Evolutionary conservation across 2,113 vertebrate genomes (phyloP).

Genomic region (Caranx melampygus): DNA sequence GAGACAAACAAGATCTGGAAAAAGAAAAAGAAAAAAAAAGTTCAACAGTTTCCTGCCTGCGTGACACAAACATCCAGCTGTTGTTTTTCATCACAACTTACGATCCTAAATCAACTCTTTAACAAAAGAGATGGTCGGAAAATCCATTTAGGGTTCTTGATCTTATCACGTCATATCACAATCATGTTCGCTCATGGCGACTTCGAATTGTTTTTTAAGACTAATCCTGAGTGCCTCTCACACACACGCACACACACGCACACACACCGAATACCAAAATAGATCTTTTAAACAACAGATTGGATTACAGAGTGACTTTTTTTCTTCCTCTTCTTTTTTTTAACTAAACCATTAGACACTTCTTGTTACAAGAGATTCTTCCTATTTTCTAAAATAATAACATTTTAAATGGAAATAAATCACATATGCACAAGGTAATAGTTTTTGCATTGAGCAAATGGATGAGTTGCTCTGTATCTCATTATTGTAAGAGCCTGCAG

Average conservation of each 20-base stretch:
- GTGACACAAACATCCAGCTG: not conserved
- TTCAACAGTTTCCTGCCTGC: constrained; percentile 3
- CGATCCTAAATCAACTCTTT: constrained; percentile 13
- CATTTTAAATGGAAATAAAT: constrained; percentile 25
- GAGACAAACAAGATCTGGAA: constrained; percentile 7
- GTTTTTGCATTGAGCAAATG: constrained; percentile 47
- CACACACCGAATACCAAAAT: constrained; percentile 13
- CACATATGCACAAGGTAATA: constrained; percentile 29
- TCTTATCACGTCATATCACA: constrained; percentile 30
- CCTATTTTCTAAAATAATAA: constrained; percentile 34
- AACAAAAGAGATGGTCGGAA: constrained; percentile 25
- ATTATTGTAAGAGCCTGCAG: constrained; percentile 45
- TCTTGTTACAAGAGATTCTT: constrained; percentile 11
- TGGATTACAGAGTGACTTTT: constrained; percentile 33
- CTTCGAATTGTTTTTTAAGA: constrained; percentile 22
- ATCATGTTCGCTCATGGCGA: constrained; percentile 12
- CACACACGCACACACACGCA: not conserved
- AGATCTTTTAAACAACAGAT: constrained; percentile 27
- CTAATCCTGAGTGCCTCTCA: constrained; percentile 36
- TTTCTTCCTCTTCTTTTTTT: not conserved
- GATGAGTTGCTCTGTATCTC: constrained; percentile 48
- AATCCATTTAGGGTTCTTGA: constrained; percentile 28
- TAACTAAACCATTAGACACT: constrained; percentile 7
- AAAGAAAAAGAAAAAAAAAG: not conserved
- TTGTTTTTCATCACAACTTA: constrained; percentile 10